Percentiles rank a stretch among this genome's conserved stretches.
Evolutionary conservation across 2,797 vertebrate species (phyloP).

Genomic region (Cirrhinus mrigala): DNA sequence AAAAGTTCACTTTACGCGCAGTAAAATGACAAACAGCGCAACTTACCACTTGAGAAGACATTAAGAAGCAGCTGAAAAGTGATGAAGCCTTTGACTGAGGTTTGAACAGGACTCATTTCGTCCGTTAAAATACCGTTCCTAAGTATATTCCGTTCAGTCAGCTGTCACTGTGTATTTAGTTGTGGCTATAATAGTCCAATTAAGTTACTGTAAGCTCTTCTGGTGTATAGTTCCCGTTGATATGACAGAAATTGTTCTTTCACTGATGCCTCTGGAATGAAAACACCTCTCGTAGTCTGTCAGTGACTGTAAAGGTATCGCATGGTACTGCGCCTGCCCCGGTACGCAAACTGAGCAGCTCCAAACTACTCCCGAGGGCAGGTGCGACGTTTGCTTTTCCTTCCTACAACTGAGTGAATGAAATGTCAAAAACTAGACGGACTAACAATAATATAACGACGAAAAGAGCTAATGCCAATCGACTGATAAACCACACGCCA

Average conservation of each 20-base stretch:
- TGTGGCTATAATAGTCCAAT: constrained; percentile 49
- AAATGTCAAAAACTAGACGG: constrained; percentile 26
- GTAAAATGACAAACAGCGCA: background rate
- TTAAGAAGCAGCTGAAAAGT: constrained; percentile 66
- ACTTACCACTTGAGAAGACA: constrained; percentile 74
- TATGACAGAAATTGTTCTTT: background rate
- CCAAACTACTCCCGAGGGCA: constrained; percentile 68
- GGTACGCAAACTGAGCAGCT: constrained; percentile 56
- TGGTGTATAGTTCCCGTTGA: background rate
- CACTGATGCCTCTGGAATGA: background rate
- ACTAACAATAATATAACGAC: background rate
- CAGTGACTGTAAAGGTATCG: constrained; percentile 34
- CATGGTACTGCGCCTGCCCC: constrained; percentile 42
- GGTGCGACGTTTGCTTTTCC: constrained; percentile 69
- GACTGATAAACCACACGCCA: constrained; percentile 54
- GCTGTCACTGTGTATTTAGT: background rate
- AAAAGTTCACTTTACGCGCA: background rate
- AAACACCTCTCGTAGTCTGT: constrained; percentile 9
- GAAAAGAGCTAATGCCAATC: background rate
- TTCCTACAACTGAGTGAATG: constrained; percentile 28
- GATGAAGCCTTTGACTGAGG: constrained; percentile 46
- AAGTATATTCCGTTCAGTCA: constrained; percentile 23
- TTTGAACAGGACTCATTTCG: constrained; percentile 69
- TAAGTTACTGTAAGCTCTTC: background rate
- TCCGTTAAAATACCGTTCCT: constrained; percentile 34